Base-by-base conservation (phyloP, 1,140 invertebrate species). In the Pogonomyrmex californicus region DNA sequence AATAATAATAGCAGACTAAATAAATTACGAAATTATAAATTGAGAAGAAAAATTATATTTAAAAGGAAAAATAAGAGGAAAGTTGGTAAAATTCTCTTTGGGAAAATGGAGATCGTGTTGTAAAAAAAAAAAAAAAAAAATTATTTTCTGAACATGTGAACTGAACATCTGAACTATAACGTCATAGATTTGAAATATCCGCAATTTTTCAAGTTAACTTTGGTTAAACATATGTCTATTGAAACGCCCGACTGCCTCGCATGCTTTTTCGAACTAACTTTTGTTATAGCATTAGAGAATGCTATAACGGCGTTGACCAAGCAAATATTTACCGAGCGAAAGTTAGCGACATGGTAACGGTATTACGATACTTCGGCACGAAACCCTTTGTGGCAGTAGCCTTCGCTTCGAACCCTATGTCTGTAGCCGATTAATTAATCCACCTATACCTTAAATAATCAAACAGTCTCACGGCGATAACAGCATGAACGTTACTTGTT, bases 311-410 rank as follows among this genome's bases (percentile, higher is more conserved):
- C 38, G 49, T 85, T 78, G 62, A 85, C 47, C 58, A 62, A 63
- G 49, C 75, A 85, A 85, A 85, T 78, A 58, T 85, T 85, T 85
- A n/a, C 23, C 75, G 58, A 66, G 38, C 23, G 23, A 30, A 78
- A 85, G 82, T 85, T 85, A 56, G 82, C 60, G 82, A 78, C 75
- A 77, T 60, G 73, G 49, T 83, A 73, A 78, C 58, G 82, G 75
- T 77, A 85, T 85, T 77, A 78, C 82, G 82, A 85, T 83, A 83
- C 79, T 83, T 83, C 6, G 68, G n/a, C 41, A 14, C 41, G 44
- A 38, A 36, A 65, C 47, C 82, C 73, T 77, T 85, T 78, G 82
- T 85, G 44, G 47, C 73, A 47, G 44, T 65, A 41, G 60, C 49
- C 23, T n/a, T 1, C 4, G 60, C 58, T 54, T 79, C 76, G 51